phyloP scores from a whole-genome alignment of 2,797 vertebrate species.

The Clarias platycephalus region DNA sequence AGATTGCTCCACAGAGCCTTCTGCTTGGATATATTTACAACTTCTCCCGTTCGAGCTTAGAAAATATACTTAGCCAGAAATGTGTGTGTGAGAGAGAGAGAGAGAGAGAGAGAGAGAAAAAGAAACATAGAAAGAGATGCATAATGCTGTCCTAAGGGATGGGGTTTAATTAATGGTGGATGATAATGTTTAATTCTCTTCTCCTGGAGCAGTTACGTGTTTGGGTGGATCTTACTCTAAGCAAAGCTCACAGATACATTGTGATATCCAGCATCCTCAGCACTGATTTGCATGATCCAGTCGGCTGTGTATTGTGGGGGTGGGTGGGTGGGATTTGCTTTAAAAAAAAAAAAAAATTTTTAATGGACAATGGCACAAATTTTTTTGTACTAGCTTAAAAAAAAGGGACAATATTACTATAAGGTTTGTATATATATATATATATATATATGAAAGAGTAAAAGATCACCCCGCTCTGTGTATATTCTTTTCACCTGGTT shows the following conservation, averaged over 20 bases:
- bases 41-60: conserved; percentile 17
- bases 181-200: conserved; percentile 56
- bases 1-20: conserved; percentile 37
- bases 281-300: conserved; percentile 58
- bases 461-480: not conserved
- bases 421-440: too few species aligned
- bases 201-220: conserved; percentile 48
- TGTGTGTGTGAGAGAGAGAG: not conserved
- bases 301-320: conserved; percentile 43
- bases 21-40: conserved; percentile 13
- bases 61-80: conserved; percentile 34
- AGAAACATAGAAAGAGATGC: conserved; percentile 30
- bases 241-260: conserved; percentile 52
- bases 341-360: not conserved
- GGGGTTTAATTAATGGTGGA: conserved; percentile 51
- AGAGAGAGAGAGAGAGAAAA: not conserved
- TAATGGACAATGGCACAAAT: conserved; percentile 40
- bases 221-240: conserved; percentile 49
- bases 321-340: conserved; percentile 44
- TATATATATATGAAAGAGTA: not conserved
- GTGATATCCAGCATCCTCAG: conserved; percentile 50
- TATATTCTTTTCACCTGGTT: conserved; percentile 47
- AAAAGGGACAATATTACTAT: not conserved
- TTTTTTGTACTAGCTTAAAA: conserved; percentile 37
- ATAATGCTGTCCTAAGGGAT: conserved; percentile 43